These are phyloP conservation scores for Herpailurus yagouaroundi DNA, from an alignment of 2,113 vertebrate species.

Conservation along the genomic window DNA sequence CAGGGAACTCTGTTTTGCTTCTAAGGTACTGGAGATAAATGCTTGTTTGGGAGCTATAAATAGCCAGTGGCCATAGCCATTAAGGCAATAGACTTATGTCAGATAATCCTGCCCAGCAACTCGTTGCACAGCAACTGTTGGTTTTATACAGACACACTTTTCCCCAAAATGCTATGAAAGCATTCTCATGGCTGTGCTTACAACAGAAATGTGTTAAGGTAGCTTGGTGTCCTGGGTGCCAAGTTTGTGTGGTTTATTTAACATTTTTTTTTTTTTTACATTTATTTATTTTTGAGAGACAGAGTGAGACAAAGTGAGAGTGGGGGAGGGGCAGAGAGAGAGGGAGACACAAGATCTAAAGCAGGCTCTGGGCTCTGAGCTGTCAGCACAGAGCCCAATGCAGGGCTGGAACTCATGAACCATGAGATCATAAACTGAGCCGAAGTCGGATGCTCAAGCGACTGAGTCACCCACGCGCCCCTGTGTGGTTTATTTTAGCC, in stretches of 20 bases:
- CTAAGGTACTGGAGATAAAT: neutral
- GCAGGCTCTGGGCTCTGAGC: too few relatives aligned
- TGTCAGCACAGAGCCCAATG: too few relatives aligned
- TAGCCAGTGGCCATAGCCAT: neutral
- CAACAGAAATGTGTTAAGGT: neutral
- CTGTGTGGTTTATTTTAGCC: too few relatives aligned
- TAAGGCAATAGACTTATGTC: neutral
- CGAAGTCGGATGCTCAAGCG: too few relatives aligned
- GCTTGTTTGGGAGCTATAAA: neutral
- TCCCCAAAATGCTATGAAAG: neutral
- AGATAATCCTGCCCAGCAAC: neutral
- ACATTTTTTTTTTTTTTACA: neutral
- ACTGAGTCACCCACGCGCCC: too few relatives aligned
- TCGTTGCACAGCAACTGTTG: neutral
- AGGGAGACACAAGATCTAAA: too few relatives aligned
- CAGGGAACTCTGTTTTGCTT: neutral
- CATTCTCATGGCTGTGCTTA: neutral
- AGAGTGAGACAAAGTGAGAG: too few relatives aligned
- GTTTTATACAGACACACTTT: neutral
- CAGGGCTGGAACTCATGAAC: too few relatives aligned
- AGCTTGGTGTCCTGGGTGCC: neutral
- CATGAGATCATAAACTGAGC: too few relatives aligned
- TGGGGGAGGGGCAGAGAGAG: too few relatives aligned
- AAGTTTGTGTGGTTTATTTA: neutral
- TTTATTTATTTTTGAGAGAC: too few relatives aligned